Base-by-base conservation (phyloP, 2,113 vertebrate species). In the Addax nasomaculatus region DNA sequence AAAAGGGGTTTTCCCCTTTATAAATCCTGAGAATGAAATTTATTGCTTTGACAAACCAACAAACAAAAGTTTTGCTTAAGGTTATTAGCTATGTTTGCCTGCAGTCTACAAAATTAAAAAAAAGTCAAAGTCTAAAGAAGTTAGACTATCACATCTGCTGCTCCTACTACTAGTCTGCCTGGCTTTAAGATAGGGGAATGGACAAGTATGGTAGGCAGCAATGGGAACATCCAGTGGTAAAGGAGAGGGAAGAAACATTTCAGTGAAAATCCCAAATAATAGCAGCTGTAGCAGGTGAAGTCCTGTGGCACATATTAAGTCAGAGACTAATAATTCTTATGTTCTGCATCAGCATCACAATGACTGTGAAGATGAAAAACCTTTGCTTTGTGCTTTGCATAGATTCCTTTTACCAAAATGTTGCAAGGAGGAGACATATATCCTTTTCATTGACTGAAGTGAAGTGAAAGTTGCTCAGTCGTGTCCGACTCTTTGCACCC, bases 31-130 rank as follows among this genome's bases (percentile, higher is more conserved):
- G 19, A 95, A 94, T 86, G 73, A 47, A 90, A 95, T 88, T 62
- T 93, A 67, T 92, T 78, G 45, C 16, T 90, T 17, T 89, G 85
- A 91, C 43, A 67, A 88, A 67, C 60, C 87, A 60, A 97, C 39
- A 64, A 85, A 79, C 27, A 55, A 88, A 90, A 12, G n/a, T 64
- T 96, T 93, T 45, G 19, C 83, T 96, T 96, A 84, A 93, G 64
- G 58, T 70, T 84, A 76, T 70, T 86, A 80, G 57, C 67, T 95
- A 78, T 29, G 29, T 73, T 45, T 97, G 62, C 90, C 47, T 84
- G 4, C 29, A 86, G 57, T 79, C 84, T 87, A 80, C 25, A 90
- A 79, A 84, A 87, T 81, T 36, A n/a, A 89, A 81, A 64, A 80
- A 89, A 81, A 81, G 19, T 76, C 49, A 89, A 92, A 95, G 58